These are phyloP conservation scores for Bradypodion ventrale DNA, from an alignment of 2,797 vertebrate genomes.

Conservation along the genomic window DNA sequence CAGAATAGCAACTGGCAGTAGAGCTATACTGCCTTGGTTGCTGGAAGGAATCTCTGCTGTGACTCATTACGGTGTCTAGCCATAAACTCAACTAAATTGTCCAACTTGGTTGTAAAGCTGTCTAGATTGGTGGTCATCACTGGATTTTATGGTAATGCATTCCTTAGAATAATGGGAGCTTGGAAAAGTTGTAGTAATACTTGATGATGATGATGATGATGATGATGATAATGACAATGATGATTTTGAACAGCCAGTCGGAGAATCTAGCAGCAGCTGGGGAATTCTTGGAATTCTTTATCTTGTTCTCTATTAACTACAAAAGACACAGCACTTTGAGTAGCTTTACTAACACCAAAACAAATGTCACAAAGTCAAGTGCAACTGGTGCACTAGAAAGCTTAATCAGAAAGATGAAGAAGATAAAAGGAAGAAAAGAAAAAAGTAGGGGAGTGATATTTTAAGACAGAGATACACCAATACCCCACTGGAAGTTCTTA, in stretches of 20 bases:
- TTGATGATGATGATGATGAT: too few relatives aligned
- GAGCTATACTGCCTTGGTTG: not conserved
- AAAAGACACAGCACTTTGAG: not conserved
- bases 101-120: not conserved
- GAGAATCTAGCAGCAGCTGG: too few relatives aligned
- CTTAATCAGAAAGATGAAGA: not conserved
- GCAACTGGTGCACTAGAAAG: not conserved
- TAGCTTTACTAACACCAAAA: too few relatives aligned
- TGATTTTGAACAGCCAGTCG: too few relatives aligned
- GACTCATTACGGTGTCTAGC: not conserved
- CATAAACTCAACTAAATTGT: not conserved
- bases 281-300: too few relatives aligned
- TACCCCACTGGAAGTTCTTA: not conserved
- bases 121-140: not conserved
- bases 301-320: not conserved
- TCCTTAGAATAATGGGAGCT: not conserved
- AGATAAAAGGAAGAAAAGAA: not conserved
- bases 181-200: too few relatives aligned
- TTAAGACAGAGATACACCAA: too few relatives aligned
- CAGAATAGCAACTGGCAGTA: not conserved
- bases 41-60: not conserved
- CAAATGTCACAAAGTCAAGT: not conserved
- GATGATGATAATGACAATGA: too few relatives aligned
- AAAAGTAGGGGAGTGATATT: not conserved
- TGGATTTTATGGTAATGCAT: not conserved